Base-by-base conservation (phyloP, 1,140 invertebrate genomes). In the Cecropterus lyciades region DNA sequence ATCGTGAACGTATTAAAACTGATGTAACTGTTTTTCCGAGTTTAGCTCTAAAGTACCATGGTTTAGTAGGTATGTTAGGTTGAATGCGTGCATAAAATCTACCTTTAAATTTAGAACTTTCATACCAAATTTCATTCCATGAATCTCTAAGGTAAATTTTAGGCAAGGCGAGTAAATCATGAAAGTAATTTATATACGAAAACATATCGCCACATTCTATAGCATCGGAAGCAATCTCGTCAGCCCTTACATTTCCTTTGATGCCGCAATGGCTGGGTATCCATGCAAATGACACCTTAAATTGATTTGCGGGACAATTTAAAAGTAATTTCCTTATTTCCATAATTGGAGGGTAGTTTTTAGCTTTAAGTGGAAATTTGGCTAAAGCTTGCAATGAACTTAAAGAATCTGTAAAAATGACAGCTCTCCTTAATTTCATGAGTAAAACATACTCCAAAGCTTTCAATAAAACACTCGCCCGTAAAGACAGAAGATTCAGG, bases 401-500 rank as follows among this genome's bases (percentile, higher is more conserved):
- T 9, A 65, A 42, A 42, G 52, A 65, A 59, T 73, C 67, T 1
- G 71, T 63, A 16, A 72, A 63, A 52, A 66, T 63, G 20, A 68
- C n/a, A 7, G 45, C 11, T 51, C 49, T 56, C n/a, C 51, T 55
- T 16, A 72, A 49, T 13, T 49, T 65, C n/a, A 60, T 11, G 0
- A 62, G n/a, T 4, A 63, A 24, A 40, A 66, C 46, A 40, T 68
- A 72, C 49, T 72, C 60, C n/a, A 72, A 24, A 5, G 59, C 42
- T 53, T 72, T 65, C 1, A 49, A 15, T 0, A 72, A 14, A 53
- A 53, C 62, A 64, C 43, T 64, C 62, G 11, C 62, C 62, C 16
- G 62, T 64, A 43, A 68, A 65, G 4, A 65, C 57, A 13, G 70
- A 68, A 6, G 70, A 51, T 62, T 72, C 70, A 9, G 60, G 56